Evolutionary conservation across 2,797 vertebrate genomes (phyloP), one percentile per base, ranked within the genome.

Genomic region (Pampus argenteus): DNA sequence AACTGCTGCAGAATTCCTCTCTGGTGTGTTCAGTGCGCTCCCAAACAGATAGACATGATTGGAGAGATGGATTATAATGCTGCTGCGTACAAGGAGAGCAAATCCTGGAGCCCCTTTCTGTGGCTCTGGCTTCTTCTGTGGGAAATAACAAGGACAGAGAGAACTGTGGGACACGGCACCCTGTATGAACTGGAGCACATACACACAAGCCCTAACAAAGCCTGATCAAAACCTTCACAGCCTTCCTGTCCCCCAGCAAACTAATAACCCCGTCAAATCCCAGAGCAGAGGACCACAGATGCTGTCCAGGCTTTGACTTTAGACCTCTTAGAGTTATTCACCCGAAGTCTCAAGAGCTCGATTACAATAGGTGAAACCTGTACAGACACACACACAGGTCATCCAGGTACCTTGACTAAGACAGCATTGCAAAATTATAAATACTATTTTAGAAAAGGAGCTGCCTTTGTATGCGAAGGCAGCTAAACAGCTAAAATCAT

Each of bases 1-100:
- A 25, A 80, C 65, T 60, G 14, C 49, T 23, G 13, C 57, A 14
- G 49, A 51, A 42, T 64, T 38, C 50, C 14, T 57, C 47, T 77
- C 31, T 69, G 60, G 44, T 52, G 59, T 74, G 56, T 76, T 63
- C 17, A 18, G 36, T 74, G 66, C 3, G 28, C 76, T 78, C 79
- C 57, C 13, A 71, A 79, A 64, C 69, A 73, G 75, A 81, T 7
- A 62, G 82, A 88, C 78, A 79, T 67, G 68, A 79, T 54, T 76
- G 82, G 69, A 80, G 48, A 78, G 67, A 45, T 70, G 86, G 81
- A 85, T 78, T 74, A 49, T 65, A 82, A 64, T 72, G 83, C 86
- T 91, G 83, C 81, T 86, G 80, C 14, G 28, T 74, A 77, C 23
- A 18, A 76, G 63, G 78, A 65, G 66, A 74, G 64, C 45, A 50